phyloP scores from a whole-genome alignment of 2,113 vertebrate species.

The Xenopus laevis region DNA sequence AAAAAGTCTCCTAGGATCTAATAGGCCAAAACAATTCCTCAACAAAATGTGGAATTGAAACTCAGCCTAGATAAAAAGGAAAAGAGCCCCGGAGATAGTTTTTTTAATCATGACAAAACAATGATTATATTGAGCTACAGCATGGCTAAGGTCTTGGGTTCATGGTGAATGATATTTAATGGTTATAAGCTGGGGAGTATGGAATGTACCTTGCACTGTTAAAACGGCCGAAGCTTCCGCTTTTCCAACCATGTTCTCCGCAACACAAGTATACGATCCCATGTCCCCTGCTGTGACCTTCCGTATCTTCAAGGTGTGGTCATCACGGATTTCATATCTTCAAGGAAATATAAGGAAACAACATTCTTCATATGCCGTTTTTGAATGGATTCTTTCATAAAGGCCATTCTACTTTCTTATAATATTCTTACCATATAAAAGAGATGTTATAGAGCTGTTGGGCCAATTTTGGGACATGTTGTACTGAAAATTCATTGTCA shows the following conservation, averaged over 20 bases:
- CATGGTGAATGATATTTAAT: no score
- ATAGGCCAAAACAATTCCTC: not conserved
- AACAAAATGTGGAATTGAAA: not conserved
- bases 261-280: slow-evolving; percentile 92
- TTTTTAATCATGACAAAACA: no score
- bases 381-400: no score
- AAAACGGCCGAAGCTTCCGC: slow-evolving; percentile 90
- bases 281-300: slow-evolving; percentile 85
- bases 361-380: not conserved
- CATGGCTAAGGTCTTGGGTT: no score
- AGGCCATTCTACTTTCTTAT: no score
- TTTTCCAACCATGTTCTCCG: slow-evolving; percentile 98
- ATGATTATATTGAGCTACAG: no score
- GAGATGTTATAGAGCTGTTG: no score
- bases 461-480: no score
- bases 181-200: no score
- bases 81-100: not conserved
- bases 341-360: slow-evolving; percentile 34
- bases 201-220: slow-evolving; percentile 86
- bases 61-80: not conserved
- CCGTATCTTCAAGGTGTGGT: slow-evolving; percentile 93
- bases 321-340: slow-evolving; percentile 93
- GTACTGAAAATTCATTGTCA: no score
- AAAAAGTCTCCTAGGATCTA: not conserved
- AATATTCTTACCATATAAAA: no score